Evolutionary conservation across 2,113 vertebrate species (phyloP), one percentile per base, ranked within the genome.

Genomic region (Todiramphus chloris): DNA sequence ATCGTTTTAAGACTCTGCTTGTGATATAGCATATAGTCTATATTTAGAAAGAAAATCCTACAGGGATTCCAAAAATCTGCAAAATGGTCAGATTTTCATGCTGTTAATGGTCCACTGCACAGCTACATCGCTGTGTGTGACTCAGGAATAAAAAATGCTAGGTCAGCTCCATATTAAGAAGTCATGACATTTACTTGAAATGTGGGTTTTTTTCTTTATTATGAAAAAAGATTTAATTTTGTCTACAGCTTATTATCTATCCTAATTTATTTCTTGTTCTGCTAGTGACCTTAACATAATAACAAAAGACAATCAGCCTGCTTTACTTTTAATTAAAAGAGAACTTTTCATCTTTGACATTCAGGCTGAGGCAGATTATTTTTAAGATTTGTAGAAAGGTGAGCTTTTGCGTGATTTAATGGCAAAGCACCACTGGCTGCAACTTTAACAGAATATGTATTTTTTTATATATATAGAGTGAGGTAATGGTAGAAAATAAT

Each of bases 31-130:
- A 86, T 97, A 76, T 21, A 96, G 95, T 96, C 97, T 97, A 96
- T 97, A 98, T 98, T 97, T 98, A 97, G 97, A 97, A 98, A 96
- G 93, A 95, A 98, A 98, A 97, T 97, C 88, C 97, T 96, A 87
- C 87, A 73, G 87, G 91, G 96, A 96, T 96, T 95, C 81, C 82
- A 69, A 91, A 97, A 96, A 97, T 96, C 85, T 97, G 94, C 72
- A 95, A 46, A 94, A 91, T 37, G 23, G 74, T 88, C 84, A 91
- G 92, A 92, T 70, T 96, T 41, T 11, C 43, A 73, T 89, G 94
- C 63, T 70, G 14, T 93, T 97, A 94, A 90, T 30, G 56, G 97
- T 94, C 85, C 95, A 95, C 86, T 95, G 94, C 88, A 95, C 79
- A 88, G 51, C 53, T 62, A 68, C 14, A 35, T 96, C 94, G 95